Evolutionary conservation across 2,797 vertebrate species (phyloP), one percentile per base, ranked within the genome.

Genomic region (Antennarius maculatus): DNA sequence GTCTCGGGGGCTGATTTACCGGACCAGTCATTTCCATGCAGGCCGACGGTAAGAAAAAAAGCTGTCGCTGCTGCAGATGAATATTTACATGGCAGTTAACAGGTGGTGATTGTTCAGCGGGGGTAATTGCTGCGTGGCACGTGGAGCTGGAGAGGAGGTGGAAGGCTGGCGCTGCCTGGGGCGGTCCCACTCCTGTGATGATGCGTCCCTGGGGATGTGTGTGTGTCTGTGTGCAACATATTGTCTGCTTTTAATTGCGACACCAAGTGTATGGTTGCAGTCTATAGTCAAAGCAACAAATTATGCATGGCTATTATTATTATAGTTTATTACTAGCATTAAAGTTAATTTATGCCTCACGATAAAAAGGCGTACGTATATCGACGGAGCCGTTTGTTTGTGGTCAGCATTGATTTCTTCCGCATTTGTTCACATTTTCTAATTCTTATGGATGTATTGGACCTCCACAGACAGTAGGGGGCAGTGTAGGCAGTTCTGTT

Each of bases 21-120:
- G 77, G 71, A 41, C 71, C 58, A 53, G 76, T 83, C 76, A 76
- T 87, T 90, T 84, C 72, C 83, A 83, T 83, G 67, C 78, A 71
- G 86, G 65, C 79, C 82, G 66, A 74, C 54, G 82, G 88, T 78
- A 83, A 23, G 23, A 23, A 60, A 60, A 79, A 34, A 61, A 18
- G 47, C 72, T 79, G 69, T 76, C 82, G 58, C 74, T 16, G 56
- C 74, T 81, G 76, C 81, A 78, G 79, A 91, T 88, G 83, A 89
- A 92, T 91, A 91, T 92, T 91, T 92, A 91, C 88, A 89, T 90
- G 87, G 86, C 88, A 79, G 89, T 90, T 91, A 92, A 91, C 91
- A 92, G 91, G 90, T 92, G 91, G 86, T 61, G 64, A 89, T 80
- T 81, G 83, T 88, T 92, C 87, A 90, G 89, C 90, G 82, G 77